A percentile compares a stretch with the other conserved stretches of the same genome.
Evolutionary conservation across 1,140 invertebrate genomes (phyloP).

Genomic region (Saccostrea cuccullata): DNA sequence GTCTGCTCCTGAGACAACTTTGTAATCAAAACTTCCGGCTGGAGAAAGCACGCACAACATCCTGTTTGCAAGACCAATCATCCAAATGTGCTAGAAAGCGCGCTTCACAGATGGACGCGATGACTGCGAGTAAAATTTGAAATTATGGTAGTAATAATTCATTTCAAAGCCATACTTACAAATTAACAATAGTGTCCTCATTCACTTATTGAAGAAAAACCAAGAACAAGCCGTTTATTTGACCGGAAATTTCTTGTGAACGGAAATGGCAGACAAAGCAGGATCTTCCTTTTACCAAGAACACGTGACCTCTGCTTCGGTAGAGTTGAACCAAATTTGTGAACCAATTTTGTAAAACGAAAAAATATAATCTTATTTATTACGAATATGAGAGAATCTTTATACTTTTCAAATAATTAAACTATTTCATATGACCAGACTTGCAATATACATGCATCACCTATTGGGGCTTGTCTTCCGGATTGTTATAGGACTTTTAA

Average conservation of each 20-base stretch:
- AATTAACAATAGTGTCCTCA: background rate
- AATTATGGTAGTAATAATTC: background rate
- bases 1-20: conserved; percentile 72
- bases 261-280: conserved; percentile 73
- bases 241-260: conserved; percentile 73
- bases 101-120: conserved; percentile 24
- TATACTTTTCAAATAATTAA: too few species aligned
- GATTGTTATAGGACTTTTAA: too few species aligned
- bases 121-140: background rate
- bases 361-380: background rate
- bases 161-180: conserved; percentile 8
- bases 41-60: conserved; percentile 71
- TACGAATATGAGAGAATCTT: too few species aligned
- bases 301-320: conserved; percentile 64
- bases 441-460: too few species aligned
- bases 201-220: conserved; percentile 24
- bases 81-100: conserved; percentile 35
- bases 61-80: conserved; percentile 65
- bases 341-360: background rate
- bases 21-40: conserved; percentile 76
- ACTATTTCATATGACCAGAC: too few species aligned
- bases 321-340: background rate
- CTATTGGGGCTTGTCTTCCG: too few species aligned
- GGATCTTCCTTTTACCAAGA: conserved; percentile 60
- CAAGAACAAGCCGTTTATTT: conserved; percentile 42